Conservation (phyloP, 1,140 invertebrate genomes). For the Eriocheir sinensis region DNA sequence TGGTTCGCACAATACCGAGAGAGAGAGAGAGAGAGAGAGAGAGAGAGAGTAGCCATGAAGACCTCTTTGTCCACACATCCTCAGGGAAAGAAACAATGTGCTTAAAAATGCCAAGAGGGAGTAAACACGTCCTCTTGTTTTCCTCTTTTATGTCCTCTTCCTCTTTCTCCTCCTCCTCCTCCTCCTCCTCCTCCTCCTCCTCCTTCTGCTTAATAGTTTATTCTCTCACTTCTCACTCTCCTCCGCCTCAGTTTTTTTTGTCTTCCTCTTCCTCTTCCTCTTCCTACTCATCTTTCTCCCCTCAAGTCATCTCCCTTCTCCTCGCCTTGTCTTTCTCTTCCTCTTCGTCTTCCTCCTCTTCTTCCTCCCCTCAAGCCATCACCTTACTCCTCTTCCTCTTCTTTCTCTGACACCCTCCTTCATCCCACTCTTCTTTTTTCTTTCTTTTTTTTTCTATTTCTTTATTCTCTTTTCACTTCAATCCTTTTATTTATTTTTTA, state of each 20-base stretch:
- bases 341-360: background rate
- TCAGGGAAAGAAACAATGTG: background rate
- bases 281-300: background rate
- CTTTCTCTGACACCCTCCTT: background rate
- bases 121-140: too few relatives aligned
- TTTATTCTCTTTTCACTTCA: too few relatives aligned
- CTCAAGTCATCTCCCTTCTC: background rate
- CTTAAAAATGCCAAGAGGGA: background rate
- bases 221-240: background rate
- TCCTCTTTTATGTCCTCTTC: too few relatives aligned
- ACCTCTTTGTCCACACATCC: background rate
- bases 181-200: background rate
- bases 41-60: background rate
- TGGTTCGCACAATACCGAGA: too few relatives aligned
- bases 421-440: background rate
- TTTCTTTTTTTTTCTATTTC: background rate
- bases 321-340: background rate
- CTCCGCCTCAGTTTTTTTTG: background rate
- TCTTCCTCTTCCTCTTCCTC: background rate
- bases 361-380: background rate
- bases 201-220: background rate
- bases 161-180: too few relatives aligned
- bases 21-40: too few relatives aligned
- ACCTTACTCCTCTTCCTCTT: background rate
- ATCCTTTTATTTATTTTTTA: too few relatives aligned